Base-by-base conservation (phyloP, 2,888 invertebrate species). In the Cephalotes varians region DNA sequence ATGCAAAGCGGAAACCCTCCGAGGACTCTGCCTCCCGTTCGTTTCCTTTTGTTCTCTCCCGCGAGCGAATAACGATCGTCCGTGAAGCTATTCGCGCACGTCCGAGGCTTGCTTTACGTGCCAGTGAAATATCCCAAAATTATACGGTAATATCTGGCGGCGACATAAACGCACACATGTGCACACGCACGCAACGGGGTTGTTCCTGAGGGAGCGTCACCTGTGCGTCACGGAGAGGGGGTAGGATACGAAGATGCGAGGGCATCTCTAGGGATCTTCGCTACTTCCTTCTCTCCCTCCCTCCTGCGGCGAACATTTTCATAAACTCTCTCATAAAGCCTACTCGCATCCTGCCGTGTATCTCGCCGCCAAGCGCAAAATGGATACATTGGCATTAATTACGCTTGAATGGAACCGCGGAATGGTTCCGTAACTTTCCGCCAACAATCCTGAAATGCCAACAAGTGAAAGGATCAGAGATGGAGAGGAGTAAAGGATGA, bases 141-240 rank as follows among this genome's bases (percentile, higher is more conserved):
- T 93, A 93, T 93, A 91, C 92, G 90, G 92, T 90, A 92, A 92
- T 93, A 92, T 93, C 90, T 90, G 90, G 86, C 84, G 88, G 87
- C 87, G 88, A 90, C 89, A 82, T 79, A 79, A 79, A 56, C 77
- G 44, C 77, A 18, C 34, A 49, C 40, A 47, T 40, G 51, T 40
- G 15, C 31, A 56, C 86, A 88, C 87, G 82, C 84, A 77, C 40
- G 69, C 67, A 21, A 31, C 37, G 54, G 54, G 54, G 37, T 56
- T 34, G 84, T 81, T 89, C 82, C 84, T 77, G 81, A 74, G 89
- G 86, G 84, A 82, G 85, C 88, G 88, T 91, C 89, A 90, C 89
- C 89, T 90, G 88, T 79, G 86, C 76, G 85, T n/a, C n/a, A 62
- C 77, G 72, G 84, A 65, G 82, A 81, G 44, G 65, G 44, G 65